Evolutionary conservation across 2,113 vertebrate genomes (phyloP), one percentile per base, ranked within the genome.

Genomic region (Noctilio leporinus): DNA sequence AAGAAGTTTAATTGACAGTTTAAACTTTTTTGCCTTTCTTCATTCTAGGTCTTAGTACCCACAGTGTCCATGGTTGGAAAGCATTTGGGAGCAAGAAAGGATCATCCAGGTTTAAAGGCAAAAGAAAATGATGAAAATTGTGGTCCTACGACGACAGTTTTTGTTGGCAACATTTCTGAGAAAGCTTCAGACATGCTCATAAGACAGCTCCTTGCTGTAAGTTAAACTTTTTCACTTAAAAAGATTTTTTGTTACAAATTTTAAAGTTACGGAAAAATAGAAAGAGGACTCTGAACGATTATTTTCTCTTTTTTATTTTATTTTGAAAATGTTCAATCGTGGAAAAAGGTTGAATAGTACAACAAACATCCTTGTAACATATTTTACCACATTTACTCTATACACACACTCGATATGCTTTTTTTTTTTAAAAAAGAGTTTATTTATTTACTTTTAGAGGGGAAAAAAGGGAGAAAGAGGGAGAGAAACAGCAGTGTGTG

Each of bases 151-250:
- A 99, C 99, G 73, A 99, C 99, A 0, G 99, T 99, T 89, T 99
- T 99, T 98, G 99, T 99, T 76, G 99, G 99, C 87, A 99, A 99
- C 97, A 99, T 99, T 97, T 99, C 99, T 0, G 99, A 99, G 96
- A 99, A 99, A 98, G 99, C 99, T 15, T 99, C 99, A 3, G 99
- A 99, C 94, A 99, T 99, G 99, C 99, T 99, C 49, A 99, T 99
- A 97, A 98, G 99, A 98, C 99, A 99, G 95, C 98, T 99, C 83
- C 98, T 99, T 72, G 99, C 99, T 86, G 99, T 99, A 98, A 99
- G 99, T 97, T 89, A 88, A 88, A 80, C 0, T 35, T 86, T 89
- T 91, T 94, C 26, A 53, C 40, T 94, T 6, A 5, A 33, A 59
- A 40, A 9, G 6, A 8, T 19, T 65, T 82, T 33, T 38, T 64